A percentile compares a stretch with the other conserved stretches of the same genome.
These are phyloP conservation scores for Rousettus madagascariensis DNA, from an alignment of 2,797 vertebrate genomes.

Conservation along the genomic window DNA sequence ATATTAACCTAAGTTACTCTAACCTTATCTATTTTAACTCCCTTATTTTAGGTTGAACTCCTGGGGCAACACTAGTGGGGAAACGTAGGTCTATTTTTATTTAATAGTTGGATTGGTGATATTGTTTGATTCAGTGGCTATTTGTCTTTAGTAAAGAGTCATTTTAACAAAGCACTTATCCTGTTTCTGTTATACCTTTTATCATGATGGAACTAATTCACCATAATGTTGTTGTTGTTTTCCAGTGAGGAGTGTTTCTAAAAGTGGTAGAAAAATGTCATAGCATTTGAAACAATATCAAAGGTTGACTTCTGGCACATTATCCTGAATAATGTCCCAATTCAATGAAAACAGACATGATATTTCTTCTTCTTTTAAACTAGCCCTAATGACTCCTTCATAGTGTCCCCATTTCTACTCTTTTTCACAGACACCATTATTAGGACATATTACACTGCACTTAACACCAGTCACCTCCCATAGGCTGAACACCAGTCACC, in stretches of 20 bases:
- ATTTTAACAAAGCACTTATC: conserved; percentile 20
- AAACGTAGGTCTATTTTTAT: conserved; percentile 5
- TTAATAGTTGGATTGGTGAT: not conserved
- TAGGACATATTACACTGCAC: not conserved
- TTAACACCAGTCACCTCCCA: not conserved
- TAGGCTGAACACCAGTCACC: not conserved
- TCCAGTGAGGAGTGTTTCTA: not conserved
- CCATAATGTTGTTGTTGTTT: not conserved
- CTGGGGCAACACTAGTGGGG: not conserved
- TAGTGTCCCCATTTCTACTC: not conserved
- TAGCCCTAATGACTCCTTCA: not conserved
- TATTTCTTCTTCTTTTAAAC: conserved; percentile 26
- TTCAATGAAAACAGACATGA: not conserved
- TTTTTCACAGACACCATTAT: not conserved
- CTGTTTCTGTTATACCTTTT: conserved; percentile 35
- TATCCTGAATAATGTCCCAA: not conserved
- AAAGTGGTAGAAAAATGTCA: conserved; percentile 31
- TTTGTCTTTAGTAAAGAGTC: conserved; percentile 46
- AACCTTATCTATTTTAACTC: conserved; percentile 39
- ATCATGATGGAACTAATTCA: conserved; percentile 15
- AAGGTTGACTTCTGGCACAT: not conserved
- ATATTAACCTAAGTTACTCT: not conserved
- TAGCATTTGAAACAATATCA: conserved; percentile 17
- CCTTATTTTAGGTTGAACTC: not conserved
- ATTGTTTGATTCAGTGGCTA: not conserved